Evolutionary conservation across 2,888 invertebrate species (phyloP).

Genomic region (Chrysolina americana): DNA sequence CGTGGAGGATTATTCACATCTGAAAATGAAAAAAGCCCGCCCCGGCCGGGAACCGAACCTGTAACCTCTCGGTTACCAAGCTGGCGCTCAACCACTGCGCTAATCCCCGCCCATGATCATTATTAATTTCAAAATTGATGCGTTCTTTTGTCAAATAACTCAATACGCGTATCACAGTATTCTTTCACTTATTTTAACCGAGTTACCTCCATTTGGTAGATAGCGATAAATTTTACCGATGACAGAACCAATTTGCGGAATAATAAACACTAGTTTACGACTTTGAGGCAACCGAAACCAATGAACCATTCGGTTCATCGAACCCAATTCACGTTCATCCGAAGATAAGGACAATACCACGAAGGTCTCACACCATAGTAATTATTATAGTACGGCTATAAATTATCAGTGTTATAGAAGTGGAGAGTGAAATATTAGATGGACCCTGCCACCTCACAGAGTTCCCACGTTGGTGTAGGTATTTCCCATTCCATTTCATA

Average conservation of each 20-base stretch:
- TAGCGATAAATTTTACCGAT: not conserved
- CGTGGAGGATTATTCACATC: no score
- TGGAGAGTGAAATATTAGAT: conserved; percentile 45
- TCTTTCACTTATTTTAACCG: no score
- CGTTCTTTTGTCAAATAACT: no score
- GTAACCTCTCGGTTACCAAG: no score
- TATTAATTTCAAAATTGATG: no score
- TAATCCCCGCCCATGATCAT: no score
- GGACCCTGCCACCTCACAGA: conserved; percentile 50
- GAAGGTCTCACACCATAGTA: conserved; percentile 25
- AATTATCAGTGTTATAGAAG: conserved; percentile 43
- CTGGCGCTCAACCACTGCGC: no score
- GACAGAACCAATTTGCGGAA: conserved; percentile 24
- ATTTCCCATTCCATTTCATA: conserved; percentile 1
- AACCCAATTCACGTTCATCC: conserved; percentile 1
- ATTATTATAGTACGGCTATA: conserved; percentile 38
- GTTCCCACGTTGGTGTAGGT: conserved; percentile 57
- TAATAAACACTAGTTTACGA: conserved; percentile 23
- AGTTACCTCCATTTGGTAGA: not conserved
- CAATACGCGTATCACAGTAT: no score
- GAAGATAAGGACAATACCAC: conserved; percentile 4
- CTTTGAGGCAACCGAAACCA: conserved; percentile 6
- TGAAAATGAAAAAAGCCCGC: no score
- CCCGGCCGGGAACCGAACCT: no score
- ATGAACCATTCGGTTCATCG: conserved; percentile 3